Percentiles rank a stretch among this genome's conserved stretches.
Conservation (phyloP, 2,888 invertebrate species). For the Euzophera pinguis region DNA sequence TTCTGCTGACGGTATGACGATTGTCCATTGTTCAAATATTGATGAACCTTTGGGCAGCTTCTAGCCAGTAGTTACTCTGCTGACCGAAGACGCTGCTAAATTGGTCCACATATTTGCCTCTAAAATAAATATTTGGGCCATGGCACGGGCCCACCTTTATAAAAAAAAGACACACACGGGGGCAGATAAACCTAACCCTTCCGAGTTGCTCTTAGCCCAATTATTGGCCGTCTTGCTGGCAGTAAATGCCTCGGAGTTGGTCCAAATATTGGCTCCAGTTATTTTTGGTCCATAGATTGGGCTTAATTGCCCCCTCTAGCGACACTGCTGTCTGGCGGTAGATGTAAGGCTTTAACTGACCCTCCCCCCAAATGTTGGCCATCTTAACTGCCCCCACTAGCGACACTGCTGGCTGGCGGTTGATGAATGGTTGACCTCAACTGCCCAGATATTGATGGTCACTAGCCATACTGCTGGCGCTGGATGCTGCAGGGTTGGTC, state of each 20-base stretch:
- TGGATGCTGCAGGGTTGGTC: slow-evolving; percentile 82
- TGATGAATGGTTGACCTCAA: slow-evolving; percentile 75
- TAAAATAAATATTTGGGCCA: too few species aligned
- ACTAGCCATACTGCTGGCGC: slow-evolving; percentile 50
- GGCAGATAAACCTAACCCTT: too few species aligned
- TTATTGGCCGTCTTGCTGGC: slow-evolving; percentile 44
- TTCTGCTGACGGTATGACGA: too few species aligned
- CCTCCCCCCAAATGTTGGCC: not conserved
- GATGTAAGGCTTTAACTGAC: too few species aligned
- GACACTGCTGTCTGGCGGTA: too few species aligned
- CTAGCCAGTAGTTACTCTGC: not conserved
- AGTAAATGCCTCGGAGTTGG: slow-evolving; percentile 78
- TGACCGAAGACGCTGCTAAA: not conserved
- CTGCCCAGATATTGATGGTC: slow-evolving; percentile 87
- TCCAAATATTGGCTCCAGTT: slow-evolving; percentile 84
- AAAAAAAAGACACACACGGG: too few species aligned
- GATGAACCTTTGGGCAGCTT: not conserved
- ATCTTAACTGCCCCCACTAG: slow-evolving; percentile 42
- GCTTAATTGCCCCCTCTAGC: too few species aligned
- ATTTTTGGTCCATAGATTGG: too few species aligned
- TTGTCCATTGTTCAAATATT: too few species aligned
- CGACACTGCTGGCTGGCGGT: slow-evolving; percentile 32
- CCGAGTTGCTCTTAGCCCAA: slow-evolving; percentile 35
- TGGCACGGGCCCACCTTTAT: too few species aligned
- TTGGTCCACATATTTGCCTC: not conserved